phyloP scores from a whole-genome alignment of 2,113 vertebrate species.

The Caretta caretta region DNA sequence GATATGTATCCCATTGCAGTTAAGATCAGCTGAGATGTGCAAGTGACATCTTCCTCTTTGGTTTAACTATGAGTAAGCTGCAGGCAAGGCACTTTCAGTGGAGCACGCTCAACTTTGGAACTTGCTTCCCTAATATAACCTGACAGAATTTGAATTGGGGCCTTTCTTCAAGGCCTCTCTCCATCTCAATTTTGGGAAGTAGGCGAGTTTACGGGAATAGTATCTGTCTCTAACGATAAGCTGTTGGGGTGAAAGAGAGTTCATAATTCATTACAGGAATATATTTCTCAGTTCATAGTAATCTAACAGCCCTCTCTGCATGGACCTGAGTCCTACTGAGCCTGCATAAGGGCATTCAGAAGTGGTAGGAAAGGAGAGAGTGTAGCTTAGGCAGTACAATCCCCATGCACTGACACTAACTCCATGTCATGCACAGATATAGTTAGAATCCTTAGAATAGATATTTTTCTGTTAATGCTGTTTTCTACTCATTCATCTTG shows the following conservation, averaged over 20 bases:
- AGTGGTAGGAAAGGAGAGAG: not conserved
- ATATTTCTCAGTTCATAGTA: not conserved
- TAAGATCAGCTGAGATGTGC: not conserved
- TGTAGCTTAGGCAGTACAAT: not conserved
- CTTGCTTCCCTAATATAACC: fast-evolving
- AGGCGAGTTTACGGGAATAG: fast-evolving
- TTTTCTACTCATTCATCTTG: not conserved
- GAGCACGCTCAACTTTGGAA: not conserved
- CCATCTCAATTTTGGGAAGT: not conserved
- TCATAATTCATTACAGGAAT: not conserved
- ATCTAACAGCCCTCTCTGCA: fast-evolving
- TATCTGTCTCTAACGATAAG: fast-evolving
- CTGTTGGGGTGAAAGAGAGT: not conserved
- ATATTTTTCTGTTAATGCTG: not conserved
- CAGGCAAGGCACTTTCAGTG: not conserved
- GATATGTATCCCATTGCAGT: not conserved
- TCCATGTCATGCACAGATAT: not conserved
- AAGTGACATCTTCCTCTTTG: not conserved
- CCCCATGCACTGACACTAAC: not conserved
- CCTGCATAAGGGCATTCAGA: not conserved
- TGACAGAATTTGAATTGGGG: not conserved
- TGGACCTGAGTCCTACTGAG: not conserved
- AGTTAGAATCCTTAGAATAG: not conserved
- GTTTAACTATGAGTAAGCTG: not conserved
- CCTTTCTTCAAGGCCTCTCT: not conserved